Conservation (phyloP, 2,113 vertebrate genomes). For the Ictidomys tridecemlineatus region DNA sequence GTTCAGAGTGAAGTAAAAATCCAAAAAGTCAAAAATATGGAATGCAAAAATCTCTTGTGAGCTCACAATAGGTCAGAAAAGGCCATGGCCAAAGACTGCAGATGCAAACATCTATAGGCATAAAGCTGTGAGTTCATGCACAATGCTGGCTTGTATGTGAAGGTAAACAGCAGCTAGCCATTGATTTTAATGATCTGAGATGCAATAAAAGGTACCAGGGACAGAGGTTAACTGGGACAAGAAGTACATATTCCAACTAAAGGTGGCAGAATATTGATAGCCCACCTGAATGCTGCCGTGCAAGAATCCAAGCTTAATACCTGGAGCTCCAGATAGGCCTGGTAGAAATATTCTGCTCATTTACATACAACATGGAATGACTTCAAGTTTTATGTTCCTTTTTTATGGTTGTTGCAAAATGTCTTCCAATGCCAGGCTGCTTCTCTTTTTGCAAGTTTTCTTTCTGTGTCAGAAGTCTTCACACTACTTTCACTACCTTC, state of each 20-base stretch:
- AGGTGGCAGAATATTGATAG: not conserved
- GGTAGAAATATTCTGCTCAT: not conserved
- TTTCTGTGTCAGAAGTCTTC: not conserved
- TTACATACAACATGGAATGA: not conserved
- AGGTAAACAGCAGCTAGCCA: not conserved
- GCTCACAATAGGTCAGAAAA: not conserved
- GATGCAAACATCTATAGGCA: not conserved
- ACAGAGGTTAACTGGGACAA: not conserved
- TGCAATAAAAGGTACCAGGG: not conserved
- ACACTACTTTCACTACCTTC: not conserved
- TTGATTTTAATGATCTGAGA: not conserved
- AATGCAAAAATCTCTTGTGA: not conserved
- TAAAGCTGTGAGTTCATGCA: not conserved
- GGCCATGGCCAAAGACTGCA: not conserved
- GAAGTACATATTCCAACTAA: not conserved
- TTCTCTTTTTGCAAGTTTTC: conserved; percentile 2
- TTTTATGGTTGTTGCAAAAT: not conserved
- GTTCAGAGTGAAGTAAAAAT: not conserved
- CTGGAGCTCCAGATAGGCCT: not conserved
- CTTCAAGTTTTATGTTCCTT: not conserved
- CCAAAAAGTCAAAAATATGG: not conserved
- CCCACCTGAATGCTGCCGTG: not conserved
- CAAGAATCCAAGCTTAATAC: not conserved
- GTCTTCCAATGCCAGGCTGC: not conserved
- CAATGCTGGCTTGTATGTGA: not conserved